These are phyloP conservation scores for Bruchidius siliquastri DNA, from an alignment of 2,888 invertebrate species.

Conservation along the genomic window DNA sequence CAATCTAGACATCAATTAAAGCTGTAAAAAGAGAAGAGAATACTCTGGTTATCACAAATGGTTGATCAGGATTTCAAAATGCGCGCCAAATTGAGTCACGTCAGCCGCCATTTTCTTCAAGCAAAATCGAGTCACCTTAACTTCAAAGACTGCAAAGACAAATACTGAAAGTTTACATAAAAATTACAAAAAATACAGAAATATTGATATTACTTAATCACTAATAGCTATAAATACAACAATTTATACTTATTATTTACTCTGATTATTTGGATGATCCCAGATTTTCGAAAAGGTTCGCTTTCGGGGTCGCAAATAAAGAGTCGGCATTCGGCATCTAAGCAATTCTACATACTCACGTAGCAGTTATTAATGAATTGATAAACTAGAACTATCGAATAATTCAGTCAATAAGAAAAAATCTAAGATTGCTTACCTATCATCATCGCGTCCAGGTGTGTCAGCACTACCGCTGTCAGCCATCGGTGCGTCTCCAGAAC, in stretches of 20 bases:
- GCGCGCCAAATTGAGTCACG: slow-evolving; percentile 32
- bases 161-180: slow-evolving; percentile 22
- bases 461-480: slow-evolving; percentile 68
- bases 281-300: slow-evolving; percentile 22
- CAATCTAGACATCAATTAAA: slow-evolving; percentile 14
- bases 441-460: slow-evolving; percentile 75
- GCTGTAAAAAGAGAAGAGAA: slow-evolving; percentile 3
- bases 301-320: slow-evolving; percentile 4
- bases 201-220: slow-evolving; percentile 27
- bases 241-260: slow-evolving; percentile 21
- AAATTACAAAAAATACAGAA: slow-evolving; percentile 26
- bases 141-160: slow-evolving; percentile 16
- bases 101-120: slow-evolving; percentile 32
- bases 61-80: slow-evolving; percentile 29
- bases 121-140: slow-evolving; percentile 22
- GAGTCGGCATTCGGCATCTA: slow-evolving; percentile 5
- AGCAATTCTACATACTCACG: not conserved
- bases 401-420: not conserved
- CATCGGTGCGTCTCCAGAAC: slow-evolving; percentile 63
- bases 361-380: not conserved
- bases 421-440: slow-evolving; percentile 56
- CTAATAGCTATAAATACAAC: slow-evolving; percentile 26
- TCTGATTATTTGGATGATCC: slow-evolving; percentile 30
- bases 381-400: slow-evolving; percentile 1
- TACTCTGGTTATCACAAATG: slow-evolving; percentile 1